A percentile compares a stretch with the other conserved stretches of the same genome.
Conservation (phyloP, 2,888 invertebrate species). For the Dasysyrphus tricinctus region DNA sequence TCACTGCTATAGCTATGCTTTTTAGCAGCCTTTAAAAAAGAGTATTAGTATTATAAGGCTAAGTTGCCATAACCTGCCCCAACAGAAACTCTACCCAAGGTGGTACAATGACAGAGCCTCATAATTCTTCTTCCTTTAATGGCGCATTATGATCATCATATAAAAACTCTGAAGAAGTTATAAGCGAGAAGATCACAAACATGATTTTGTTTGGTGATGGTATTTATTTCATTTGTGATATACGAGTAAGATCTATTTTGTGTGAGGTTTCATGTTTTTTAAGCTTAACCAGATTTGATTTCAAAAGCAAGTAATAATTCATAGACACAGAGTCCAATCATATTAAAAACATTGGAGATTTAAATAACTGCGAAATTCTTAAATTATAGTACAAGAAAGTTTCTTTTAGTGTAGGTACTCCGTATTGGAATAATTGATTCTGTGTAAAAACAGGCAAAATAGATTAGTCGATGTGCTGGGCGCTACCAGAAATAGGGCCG, state of each 20-base stretch:
- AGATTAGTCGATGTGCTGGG: no score
- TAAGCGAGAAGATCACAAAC: slow-evolving; percentile 8
- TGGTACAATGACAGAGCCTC: slow-evolving; percentile 28
- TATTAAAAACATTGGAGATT: no score
- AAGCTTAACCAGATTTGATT: no score
- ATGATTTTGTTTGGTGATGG: neutral
- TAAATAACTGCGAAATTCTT: no score
- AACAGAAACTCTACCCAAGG: slow-evolving; percentile 15
- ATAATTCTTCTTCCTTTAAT: slow-evolving; percentile 41
- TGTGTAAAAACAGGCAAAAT: no score
- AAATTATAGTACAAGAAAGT: no score
- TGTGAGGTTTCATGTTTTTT: no score
- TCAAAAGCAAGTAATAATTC: no score
- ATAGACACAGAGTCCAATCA: no score
- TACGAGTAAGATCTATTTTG: neutral
- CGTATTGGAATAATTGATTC: no score
- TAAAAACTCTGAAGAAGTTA: slow-evolving; percentile 3
- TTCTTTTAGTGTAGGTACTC: no score
- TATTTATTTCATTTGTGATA: neutral
- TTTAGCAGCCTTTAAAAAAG: neutral
- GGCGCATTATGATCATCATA: slow-evolving; percentile 7
- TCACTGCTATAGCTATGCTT: neutral
- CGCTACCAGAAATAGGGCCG: no score
- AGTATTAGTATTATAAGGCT: slow-evolving; percentile 17
- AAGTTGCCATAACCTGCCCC: slow-evolving; percentile 8